Percentiles rank a stretch among this genome's conserved stretches.
These are phyloP conservation scores for Planiliza haematocheilus DNA, from an alignment of 2,113 vertebrate species.

Conservation along the genomic window DNA sequence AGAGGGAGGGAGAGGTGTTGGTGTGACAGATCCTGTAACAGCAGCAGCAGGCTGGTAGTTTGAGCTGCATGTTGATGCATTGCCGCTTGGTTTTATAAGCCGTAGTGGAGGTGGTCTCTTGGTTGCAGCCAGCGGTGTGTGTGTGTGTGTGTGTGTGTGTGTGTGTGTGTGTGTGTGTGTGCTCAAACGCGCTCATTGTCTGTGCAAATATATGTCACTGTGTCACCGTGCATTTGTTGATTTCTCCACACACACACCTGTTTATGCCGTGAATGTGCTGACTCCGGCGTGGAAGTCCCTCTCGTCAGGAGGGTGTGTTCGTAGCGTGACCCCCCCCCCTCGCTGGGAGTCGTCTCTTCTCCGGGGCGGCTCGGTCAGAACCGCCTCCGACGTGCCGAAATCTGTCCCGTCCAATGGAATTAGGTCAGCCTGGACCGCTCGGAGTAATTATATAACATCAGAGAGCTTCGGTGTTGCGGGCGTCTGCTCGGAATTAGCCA, in stretches of 20 bases:
- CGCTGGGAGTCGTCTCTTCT: slow-evolving; percentile 50
- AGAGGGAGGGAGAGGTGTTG: too few species aligned
- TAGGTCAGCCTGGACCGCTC: slow-evolving; percentile 72
- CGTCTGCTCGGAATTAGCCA: slow-evolving; percentile 66
- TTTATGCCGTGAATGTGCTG: slow-evolving; percentile 7
- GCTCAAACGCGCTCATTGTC: slow-evolving; percentile 32
- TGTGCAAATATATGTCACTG: slow-evolving; percentile 73
- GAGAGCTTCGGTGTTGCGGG: slow-evolving; percentile 63
- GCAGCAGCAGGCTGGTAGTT: slow-evolving; percentile 48
- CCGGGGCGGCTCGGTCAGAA: slow-evolving; percentile 52
- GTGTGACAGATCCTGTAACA: slow-evolving; percentile 56
- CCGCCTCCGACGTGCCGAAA: slow-evolving; percentile 47
- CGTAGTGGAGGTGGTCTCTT: slow-evolving; percentile 42
- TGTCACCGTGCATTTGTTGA: slow-evolving; percentile 69
- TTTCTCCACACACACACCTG: slow-evolving; percentile 27
- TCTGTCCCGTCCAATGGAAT: slow-evolving; percentile 60
- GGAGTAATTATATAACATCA: slow-evolving; percentile 73
- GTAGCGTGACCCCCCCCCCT: slow-evolving; percentile 69
- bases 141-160: slow-evolving; percentile 27
- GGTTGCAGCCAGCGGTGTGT: slow-evolving; percentile 43
- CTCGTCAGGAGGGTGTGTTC: slow-evolving; percentile 56
- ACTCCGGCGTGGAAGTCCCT: slow-evolving; percentile 27
- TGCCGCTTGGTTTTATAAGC: slow-evolving; percentile 65
- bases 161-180: slow-evolving; percentile 30
- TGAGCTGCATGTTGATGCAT: slow-evolving; percentile 65